Evolutionary conservation across 2,113 vertebrate genomes (phyloP).

Genomic region (Oceanites oceanicus): DNA sequence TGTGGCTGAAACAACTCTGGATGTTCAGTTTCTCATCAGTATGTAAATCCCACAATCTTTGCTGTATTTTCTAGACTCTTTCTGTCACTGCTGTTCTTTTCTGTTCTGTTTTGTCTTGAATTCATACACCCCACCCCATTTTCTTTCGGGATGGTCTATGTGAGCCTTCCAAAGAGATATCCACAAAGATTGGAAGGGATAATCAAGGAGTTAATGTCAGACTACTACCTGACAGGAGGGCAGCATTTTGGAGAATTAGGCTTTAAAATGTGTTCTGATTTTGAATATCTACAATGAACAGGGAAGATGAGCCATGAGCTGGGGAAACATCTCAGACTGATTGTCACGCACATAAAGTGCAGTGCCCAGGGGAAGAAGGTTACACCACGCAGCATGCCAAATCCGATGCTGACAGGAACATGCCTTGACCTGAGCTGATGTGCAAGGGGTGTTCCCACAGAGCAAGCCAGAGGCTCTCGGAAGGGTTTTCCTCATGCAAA

Average conservation of each 20-base stretch:
- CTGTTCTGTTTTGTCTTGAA: not conserved
- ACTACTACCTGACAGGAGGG: not conserved
- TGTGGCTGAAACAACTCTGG: not conserved
- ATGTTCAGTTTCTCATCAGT: not conserved
- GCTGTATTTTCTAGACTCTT: not conserved
- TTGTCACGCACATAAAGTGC: accelerated
- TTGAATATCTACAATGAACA: not conserved
- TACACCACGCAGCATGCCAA: not conserved
- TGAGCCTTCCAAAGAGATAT: not conserved
- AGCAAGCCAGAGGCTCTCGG: not conserved
- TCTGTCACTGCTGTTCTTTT: not conserved
- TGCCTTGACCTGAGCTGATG: not conserved
- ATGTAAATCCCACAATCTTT: not conserved
- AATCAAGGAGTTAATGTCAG: not conserved
- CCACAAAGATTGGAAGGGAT: not conserved
- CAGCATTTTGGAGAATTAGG: not conserved
- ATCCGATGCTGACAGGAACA: not conserved
- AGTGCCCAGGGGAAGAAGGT: not conserved
- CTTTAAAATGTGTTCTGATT: not conserved
- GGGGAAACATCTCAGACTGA: not conserved
- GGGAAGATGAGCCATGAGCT: not conserved
- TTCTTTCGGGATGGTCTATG: not conserved
- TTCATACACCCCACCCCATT: not conserved
- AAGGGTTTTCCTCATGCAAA: not conserved
- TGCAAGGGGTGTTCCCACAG: not conserved